These are phyloP conservation scores for Prionailurus bengalensis DNA, from an alignment of 2,113 vertebrate genomes.

Conservation along the genomic window DNA sequence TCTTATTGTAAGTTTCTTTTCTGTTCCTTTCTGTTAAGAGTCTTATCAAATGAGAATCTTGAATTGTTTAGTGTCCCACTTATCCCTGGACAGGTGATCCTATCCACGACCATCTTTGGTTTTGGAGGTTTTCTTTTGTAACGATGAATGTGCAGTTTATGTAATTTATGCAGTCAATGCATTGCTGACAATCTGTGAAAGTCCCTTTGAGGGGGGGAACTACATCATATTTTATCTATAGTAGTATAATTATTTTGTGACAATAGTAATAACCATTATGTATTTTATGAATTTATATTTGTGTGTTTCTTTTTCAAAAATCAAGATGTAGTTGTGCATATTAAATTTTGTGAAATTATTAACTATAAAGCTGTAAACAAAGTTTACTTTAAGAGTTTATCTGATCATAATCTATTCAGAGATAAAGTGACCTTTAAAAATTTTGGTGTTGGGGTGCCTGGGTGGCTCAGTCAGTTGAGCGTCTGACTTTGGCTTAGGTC, in stretches of 20 bases:
- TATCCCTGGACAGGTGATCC: too few species aligned
- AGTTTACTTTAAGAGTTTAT: neutral
- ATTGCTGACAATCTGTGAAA: constrained; percentile 34
- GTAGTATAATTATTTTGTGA: constrained; percentile 32
- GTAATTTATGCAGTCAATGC: neutral
- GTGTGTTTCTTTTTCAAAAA: constrained; percentile 30
- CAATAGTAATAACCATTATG: neutral
- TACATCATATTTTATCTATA: constrained; percentile 4
- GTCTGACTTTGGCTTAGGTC: too few species aligned
- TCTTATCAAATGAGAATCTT: constrained; percentile 5
- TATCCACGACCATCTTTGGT: neutral
- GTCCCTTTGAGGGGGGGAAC: neutral
- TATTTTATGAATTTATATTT: constrained; percentile 9
- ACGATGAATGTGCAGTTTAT: neutral
- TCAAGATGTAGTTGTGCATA: neutral
- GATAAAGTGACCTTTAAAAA: constrained; percentile 31
- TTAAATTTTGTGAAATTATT: constrained; percentile 60
- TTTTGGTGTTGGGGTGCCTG: too few species aligned
- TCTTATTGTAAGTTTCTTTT: neutral
- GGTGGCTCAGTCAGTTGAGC: too few species aligned
- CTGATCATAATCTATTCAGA: constrained; percentile 35
- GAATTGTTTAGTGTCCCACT: neutral
- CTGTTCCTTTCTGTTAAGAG: constrained; percentile 3
- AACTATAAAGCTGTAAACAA: neutral
- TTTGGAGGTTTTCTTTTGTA: constrained; percentile 45